Percentiles rank a stretch among this genome's conserved stretches.
These are phyloP conservation scores for Macrophya annulata DNA, from an alignment of 2,888 invertebrate species.

Conservation along the genomic window DNA sequence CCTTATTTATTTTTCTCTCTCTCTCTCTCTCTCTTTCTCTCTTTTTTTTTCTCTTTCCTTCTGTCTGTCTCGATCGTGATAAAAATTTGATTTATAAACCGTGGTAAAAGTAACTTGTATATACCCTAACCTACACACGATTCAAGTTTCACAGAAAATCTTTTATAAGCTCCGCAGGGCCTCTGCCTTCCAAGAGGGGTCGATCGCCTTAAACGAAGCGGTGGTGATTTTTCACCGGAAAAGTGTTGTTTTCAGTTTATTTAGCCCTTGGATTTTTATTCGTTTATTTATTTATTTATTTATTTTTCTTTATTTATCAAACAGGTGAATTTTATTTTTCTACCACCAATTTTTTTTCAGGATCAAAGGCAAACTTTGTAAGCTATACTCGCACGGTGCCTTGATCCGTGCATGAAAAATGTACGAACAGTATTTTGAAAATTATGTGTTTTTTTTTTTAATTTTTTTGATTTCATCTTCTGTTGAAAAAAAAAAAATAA, in stretches of 20 bases:
- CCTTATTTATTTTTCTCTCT: neutral
- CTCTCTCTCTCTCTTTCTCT: neutral
- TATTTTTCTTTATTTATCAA: no score
- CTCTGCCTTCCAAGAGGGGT: neutral
- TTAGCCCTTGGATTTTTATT: neutral
- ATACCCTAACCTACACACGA: neutral
- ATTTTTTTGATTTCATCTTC: no score
- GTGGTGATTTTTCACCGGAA: neutral
- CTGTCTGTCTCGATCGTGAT: constrained; percentile 20
- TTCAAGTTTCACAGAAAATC: neutral
- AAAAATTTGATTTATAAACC: constrained; percentile 48
- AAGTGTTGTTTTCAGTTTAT: neutral
- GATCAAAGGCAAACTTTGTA: no score
- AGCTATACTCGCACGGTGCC: no score
- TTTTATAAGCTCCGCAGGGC: neutral
- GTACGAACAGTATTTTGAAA: no score
- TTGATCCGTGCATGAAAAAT: no score
- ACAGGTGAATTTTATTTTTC: no score
- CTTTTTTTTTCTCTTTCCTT: neutral
- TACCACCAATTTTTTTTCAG: no score
- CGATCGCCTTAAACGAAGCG: neutral
- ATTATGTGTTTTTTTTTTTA: no score
- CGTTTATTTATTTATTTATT: no score
- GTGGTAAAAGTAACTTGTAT: constrained; percentile 32
- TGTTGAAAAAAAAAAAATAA: no score